phyloP scores from a whole-genome alignment of 2,888 invertebrate genomes.

The Brachyopa scutellaris region DNA sequence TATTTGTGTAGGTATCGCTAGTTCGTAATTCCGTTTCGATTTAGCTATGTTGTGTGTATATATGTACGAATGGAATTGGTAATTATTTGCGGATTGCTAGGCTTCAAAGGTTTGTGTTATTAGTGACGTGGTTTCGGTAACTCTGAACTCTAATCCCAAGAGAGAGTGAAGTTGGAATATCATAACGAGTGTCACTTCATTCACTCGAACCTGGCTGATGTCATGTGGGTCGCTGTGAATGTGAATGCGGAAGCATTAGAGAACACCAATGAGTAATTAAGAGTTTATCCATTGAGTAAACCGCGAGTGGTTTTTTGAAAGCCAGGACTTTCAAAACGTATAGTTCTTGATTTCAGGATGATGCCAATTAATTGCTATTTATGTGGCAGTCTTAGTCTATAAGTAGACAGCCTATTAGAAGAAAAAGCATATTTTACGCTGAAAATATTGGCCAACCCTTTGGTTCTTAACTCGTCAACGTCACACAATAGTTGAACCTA shows the following conservation, averaged over 20 bases:
- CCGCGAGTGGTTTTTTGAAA: no score
- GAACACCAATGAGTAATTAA: conserved; percentile 45
- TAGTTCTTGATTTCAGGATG: no score
- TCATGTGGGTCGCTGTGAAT: neutral
- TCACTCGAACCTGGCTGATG: conserved; percentile 10
- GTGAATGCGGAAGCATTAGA: conserved; percentile 43
- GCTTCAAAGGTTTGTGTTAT: conserved; percentile 62
- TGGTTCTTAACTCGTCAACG: no score
- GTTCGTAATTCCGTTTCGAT: conserved; percentile 46
- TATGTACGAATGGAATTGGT: conserved; percentile 46
- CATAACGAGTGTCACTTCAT: conserved; percentile 48
- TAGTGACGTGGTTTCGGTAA: conserved; percentile 65
- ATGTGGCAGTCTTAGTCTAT: no score
- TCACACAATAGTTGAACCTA: no score
- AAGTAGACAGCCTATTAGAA: no score
- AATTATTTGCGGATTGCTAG: conserved; percentile 64
- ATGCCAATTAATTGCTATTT: conserved; percentile 12
- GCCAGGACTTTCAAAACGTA: no score
- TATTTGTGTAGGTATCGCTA: conserved; percentile 34
- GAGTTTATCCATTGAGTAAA: conserved; percentile 34
- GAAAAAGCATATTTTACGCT: no score
- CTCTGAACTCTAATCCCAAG: conserved; percentile 53
- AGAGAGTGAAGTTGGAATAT: conserved; percentile 2
- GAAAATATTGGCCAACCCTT: no score
- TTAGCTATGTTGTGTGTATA: conserved; percentile 5